Percentiles rank a stretch among this genome's conserved stretches.
Conservation (phyloP, 2,113 vertebrate genomes). For the Marmota monax region DNA sequence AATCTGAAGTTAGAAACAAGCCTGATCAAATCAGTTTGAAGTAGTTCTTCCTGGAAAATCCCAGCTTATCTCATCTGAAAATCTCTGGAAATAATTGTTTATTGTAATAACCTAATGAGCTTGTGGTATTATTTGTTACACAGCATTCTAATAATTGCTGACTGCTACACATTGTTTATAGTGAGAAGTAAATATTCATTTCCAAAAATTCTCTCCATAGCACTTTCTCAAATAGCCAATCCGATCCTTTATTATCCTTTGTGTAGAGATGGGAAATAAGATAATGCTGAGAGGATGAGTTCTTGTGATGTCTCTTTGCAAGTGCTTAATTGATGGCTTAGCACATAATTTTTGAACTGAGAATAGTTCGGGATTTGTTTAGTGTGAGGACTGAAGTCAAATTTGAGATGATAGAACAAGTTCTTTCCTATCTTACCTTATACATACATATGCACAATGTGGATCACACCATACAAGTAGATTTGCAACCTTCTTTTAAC, state of each 20-base stretch:
- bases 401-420: background rate
- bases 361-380: background rate
- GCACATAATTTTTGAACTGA: background rate
- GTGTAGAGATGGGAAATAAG: background rate
- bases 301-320: background rate
- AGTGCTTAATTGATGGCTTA: background rate
- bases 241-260: background rate
- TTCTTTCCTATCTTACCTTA: background rate
- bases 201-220: background rate
- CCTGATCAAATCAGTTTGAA: background rate
- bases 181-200: background rate
- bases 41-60: background rate
- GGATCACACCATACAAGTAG: background rate
- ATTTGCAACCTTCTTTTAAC: background rate
- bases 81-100: background rate
- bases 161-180: background rate
- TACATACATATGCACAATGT: background rate
- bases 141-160: background rate
- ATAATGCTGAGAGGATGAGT: background rate
- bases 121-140: background rate
- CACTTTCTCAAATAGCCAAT: background rate
- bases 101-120: background rate
- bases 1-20: background rate
- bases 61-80: background rate
- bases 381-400: background rate